Base-by-base conservation (phyloP, 2,797 vertebrate species). In the Tiaroga cobitis region DNA sequence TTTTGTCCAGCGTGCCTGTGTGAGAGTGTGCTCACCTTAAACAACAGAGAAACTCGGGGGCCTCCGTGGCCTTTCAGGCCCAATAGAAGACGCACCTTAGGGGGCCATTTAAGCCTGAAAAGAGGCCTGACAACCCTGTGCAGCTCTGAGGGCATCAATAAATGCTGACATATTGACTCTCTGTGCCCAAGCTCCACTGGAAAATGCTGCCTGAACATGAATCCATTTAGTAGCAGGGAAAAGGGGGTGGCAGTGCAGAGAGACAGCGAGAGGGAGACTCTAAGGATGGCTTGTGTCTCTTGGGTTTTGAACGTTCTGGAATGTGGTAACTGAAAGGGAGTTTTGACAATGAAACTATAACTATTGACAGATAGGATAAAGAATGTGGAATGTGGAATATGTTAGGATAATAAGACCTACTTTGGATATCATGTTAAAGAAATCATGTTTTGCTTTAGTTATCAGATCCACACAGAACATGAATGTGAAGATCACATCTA, bases 121-220 rank as follows among this genome's bases (percentile, higher is more conserved):
- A 94, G 92, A 94, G 89, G 87, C 88, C 91, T 94, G 95, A 95
- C 95, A 94, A 93, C 93, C 93, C 94, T 73, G 89, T 68, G 87
- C 93, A 90, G 93, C 94, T 94, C 94, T 83, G 91, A 92, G 92
- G 95, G 94, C 94, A 95, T 96, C 96, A 96, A 96, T 96, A 95
- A 96, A 96, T 91, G 93, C 94, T 93, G 93, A 94, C 94, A 95
- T 89, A 93, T 93, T 94, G 93, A 95, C 95, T 94, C 94, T 95
- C 93, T 92, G 85, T 93, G 93, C 94, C 93, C 90, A 93, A 92
- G 91, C 93, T 92, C 94, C 89, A 88, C 90, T 91, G 93, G 95
- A 95, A 95, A 95, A 94, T 94, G 88, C 90, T 90, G 92, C 90
- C 88, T 94, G 96, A 95, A 96, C 96, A 96, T 96, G 96, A 93